Base-by-base conservation (phyloP, 1,140 invertebrate genomes). In the Gryllus bimaculatus region DNA sequence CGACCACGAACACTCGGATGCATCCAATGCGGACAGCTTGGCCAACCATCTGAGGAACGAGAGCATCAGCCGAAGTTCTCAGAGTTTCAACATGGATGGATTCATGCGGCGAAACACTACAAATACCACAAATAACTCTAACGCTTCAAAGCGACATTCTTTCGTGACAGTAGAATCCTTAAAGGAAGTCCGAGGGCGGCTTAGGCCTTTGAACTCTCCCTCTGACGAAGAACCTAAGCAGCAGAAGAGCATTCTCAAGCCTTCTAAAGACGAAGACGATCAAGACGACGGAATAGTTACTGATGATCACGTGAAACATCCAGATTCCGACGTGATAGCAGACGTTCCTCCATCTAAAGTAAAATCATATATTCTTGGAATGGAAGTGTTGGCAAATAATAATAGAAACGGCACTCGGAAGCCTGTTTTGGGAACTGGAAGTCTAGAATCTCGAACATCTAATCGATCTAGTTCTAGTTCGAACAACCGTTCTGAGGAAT, bases 141-240 rank as follows among this genome's bases (percentile, higher is more conserved):
- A 73, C 7, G 12, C 47, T 39, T 8, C 39, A 18, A 79, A 79
- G 75, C 76, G 83, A 81, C 77, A 83, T 39, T 86, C 88, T 0
- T 90, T 90, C 76, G 85, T 90, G 3, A 89, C 89, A 5, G 89
- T 89, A 48, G 89, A 90, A 74, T 88, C 88, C 5, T 82, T 90
- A 77, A 88, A 89, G 80, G 89, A 89, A 83, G 88, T 90, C 8
- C 85, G 88, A 79, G 89, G 87, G 47, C 85, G 87, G 78, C 83
- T 90, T 20, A 85, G 88, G 81, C 86, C 85, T 47, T 66, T 78
- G 21, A 76, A 74, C 20, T 75, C 80, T 21, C 80, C 80, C 39
- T n/a, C 74, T 13, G 73, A 12, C 3, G 79, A 79, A 48, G 76
- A 12, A 8, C 47, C 48, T 48, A n/a, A 54, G 48, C 47, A 6